These are phyloP conservation scores for Dryomyza anilis DNA, from an alignment of 2,888 invertebrate genomes.

Conservation along the genomic window DNA sequence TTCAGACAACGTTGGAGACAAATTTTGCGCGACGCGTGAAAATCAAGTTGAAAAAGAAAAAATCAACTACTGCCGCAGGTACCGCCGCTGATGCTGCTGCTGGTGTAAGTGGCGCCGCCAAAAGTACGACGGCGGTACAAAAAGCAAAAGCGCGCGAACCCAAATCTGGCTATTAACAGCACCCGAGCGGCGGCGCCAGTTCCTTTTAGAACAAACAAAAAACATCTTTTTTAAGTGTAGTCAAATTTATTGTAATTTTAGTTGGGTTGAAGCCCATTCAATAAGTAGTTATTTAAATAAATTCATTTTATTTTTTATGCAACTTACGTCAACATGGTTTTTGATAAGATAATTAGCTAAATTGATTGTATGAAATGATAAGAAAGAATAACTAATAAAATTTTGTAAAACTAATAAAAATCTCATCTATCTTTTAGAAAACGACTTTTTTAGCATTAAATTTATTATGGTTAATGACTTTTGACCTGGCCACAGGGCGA, in stretches of 20 bases:
- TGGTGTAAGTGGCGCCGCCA: background rate
- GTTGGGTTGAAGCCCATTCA: no score
- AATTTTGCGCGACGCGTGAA: conserved; percentile 57
- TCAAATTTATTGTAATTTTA: no score
- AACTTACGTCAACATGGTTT: background rate
- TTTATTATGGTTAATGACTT: background rate
- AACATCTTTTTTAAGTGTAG: no score
- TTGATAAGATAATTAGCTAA: no score
- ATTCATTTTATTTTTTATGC: background rate
- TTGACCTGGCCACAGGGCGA: background rate
- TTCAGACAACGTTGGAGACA: conserved; percentile 60
- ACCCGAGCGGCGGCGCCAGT: background rate
- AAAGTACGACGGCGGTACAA: background rate
- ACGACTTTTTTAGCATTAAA: background rate
- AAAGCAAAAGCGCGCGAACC: no score
- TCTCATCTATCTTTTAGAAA: background rate
- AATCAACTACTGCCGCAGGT: background rate
- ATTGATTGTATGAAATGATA: no score
- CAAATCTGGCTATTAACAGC: background rate
- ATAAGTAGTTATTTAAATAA: background rate
- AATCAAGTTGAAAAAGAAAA: conserved; percentile 53
- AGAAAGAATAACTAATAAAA: conserved; percentile 3
- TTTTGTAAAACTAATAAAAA: no score
- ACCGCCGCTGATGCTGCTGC: background rate
- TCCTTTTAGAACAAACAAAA: background rate